A percentile compares a stretch with the other conserved stretches of the same genome.
Conservation (phyloP, 2,888 invertebrate species). For the Rhingia rostrata region DNA sequence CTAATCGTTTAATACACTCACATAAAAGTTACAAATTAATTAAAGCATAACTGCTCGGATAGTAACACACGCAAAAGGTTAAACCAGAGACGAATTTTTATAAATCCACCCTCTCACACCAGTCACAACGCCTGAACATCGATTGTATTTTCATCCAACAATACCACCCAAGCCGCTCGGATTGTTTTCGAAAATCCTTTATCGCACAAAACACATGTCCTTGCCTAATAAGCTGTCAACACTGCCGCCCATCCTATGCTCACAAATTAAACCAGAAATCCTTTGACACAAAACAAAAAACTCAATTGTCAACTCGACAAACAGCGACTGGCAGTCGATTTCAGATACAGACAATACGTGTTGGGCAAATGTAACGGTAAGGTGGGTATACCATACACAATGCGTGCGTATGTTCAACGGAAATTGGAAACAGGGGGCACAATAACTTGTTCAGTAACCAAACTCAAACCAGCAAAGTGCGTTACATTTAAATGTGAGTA, state of each 20-base stretch:
- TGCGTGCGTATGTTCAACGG: not conserved
- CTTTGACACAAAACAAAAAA: slow-evolving; percentile 52
- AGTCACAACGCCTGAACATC: not conserved
- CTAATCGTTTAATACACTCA: slow-evolving; percentile 17
- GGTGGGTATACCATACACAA: slow-evolving; percentile 1
- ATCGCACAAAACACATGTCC: slow-evolving; percentile 59
- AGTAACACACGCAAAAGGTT: slow-evolving; percentile 17
- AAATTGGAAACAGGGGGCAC: not conserved
- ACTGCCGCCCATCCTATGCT: slow-evolving; percentile 54
- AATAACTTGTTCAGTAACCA: slow-evolving; percentile 29
- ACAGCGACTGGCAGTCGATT: slow-evolving; percentile 39
- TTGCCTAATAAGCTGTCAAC: slow-evolving; percentile 70
- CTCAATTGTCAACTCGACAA: slow-evolving; percentile 56
- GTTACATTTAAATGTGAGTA: slow-evolving; percentile 31
- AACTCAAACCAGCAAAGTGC: slow-evolving; percentile 8
- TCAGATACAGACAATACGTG: not conserved
- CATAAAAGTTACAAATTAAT: slow-evolving; percentile 22
- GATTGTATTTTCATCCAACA: not conserved
- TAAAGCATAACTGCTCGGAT: not conserved
- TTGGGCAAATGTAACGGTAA: not conserved
- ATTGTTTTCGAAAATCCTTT: slow-evolving; percentile 43
- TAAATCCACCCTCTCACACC: not conserved
- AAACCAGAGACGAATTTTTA: not conserved
- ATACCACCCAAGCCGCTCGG: not conserved
- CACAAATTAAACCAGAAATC: slow-evolving; percentile 61